Percentiles rank a stretch among this genome's conserved stretches.
phyloP scores from a whole-genome alignment of 2,113 vertebrate species.

The Microcebus murinus region DNA sequence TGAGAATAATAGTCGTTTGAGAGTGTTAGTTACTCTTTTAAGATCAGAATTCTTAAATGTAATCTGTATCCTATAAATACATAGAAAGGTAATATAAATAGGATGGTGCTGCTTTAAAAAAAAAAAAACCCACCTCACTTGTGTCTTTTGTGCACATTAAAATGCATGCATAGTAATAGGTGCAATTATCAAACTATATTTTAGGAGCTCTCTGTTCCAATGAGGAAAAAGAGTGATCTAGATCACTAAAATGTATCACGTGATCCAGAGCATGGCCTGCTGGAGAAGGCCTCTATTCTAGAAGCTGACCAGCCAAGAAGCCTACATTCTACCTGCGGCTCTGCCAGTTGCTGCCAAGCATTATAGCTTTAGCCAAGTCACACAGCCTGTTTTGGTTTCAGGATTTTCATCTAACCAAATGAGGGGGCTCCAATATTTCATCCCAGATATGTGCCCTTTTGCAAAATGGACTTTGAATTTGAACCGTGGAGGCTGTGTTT shows the following conservation, averaged over 20 bases:
- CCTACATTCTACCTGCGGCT: accelerated
- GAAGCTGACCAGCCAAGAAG: not conserved
- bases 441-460: not conserved
- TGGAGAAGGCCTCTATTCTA: not conserved
- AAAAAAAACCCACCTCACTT: not conserved
- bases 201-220: constrained; percentile 54
- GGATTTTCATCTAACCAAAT: not conserved
- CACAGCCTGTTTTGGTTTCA: not conserved
- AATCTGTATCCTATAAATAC: constrained; percentile 70
- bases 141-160: constrained; percentile 57
- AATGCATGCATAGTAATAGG: constrained; percentile 58
- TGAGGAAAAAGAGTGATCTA: not conserved
- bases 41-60: constrained; percentile 57
- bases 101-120: not conserved
- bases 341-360: not conserved
- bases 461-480: not conserved
- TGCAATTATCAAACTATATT: constrained; percentile 53
- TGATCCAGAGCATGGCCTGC: not conserved
- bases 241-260: not conserved
- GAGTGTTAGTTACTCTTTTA: constrained; percentile 42
- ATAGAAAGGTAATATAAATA: constrained; percentile 60
- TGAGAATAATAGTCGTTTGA: constrained; percentile 59
- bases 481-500: not conserved
- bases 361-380: not conserved
- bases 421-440: not conserved